Conservation (phyloP, 2,113 vertebrate species). For the Carettochelys insculpta region DNA sequence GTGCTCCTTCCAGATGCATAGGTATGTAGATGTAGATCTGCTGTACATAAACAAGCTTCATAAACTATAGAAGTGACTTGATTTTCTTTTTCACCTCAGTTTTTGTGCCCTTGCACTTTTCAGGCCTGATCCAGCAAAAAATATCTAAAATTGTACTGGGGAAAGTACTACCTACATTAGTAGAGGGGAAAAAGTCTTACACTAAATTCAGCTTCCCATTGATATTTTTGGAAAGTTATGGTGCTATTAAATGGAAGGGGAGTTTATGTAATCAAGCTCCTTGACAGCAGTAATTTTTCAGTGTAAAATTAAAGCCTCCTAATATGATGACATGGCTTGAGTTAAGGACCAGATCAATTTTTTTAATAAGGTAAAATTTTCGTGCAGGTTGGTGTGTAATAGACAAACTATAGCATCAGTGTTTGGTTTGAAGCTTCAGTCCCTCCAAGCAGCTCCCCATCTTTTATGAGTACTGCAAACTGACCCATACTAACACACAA, state of each 20-base stretch:
- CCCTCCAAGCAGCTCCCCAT: too few species aligned
- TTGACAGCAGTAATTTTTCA: too few species aligned
- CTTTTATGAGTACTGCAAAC: too few species aligned
- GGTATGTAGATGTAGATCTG: accelerated
- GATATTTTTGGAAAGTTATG: background rate
- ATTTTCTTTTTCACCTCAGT: background rate
- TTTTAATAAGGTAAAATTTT: too few species aligned
- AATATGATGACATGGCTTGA: too few species aligned
- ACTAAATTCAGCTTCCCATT: background rate
- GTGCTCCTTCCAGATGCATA: accelerated
- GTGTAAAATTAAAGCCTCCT: too few species aligned
- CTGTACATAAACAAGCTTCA: background rate
- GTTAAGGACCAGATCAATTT: too few species aligned
- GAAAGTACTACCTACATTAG: background rate
- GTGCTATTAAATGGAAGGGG: background rate
- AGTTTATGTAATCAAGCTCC: background rate
- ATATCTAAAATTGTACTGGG: background rate
- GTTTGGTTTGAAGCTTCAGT: too few species aligned
- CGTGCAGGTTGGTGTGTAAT: too few species aligned
- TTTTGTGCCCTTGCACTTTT: background rate
- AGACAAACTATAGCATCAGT: too few species aligned
- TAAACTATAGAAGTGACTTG: background rate
- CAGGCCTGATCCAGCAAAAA: background rate
- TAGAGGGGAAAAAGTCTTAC: background rate
- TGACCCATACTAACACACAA: too few species aligned